Evolutionary conservation across 2,888 invertebrate species (phyloP).

Genomic region (Calliphora vomitoria): DNA sequence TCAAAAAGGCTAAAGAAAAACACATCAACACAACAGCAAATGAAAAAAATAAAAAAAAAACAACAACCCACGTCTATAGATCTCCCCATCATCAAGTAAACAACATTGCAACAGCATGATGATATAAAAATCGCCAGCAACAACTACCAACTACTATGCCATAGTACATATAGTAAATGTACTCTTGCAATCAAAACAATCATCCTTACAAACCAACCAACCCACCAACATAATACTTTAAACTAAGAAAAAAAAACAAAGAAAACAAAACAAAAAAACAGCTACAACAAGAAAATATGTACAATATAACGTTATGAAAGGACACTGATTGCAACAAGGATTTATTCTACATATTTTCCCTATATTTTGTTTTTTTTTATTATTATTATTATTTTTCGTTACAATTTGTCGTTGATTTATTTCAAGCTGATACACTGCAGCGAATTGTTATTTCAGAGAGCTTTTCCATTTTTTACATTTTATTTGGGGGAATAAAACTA

Average conservation of each 20-base stretch:
- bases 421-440: slow-evolving; percentile 13
- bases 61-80: slow-evolving; percentile 41
- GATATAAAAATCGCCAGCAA: slow-evolving; percentile 42
- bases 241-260: slow-evolving; percentile 24
- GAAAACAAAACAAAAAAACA: no score
- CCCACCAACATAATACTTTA: slow-evolving; percentile 30
- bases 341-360: slow-evolving; percentile 49
- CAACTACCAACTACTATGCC: slow-evolving; percentile 5
- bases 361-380: background rate
- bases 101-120: slow-evolving; percentile 49
- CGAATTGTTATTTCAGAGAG: background rate
- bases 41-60: background rate
- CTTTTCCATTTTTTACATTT: no score
- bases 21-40: slow-evolving; percentile 3
- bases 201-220: background rate
- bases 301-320: slow-evolving; percentile 61
- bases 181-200: slow-evolving; percentile 34
- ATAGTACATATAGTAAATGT: no score
- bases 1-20: slow-evolving; percentile 16
- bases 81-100: slow-evolving; percentile 52
- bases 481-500: background rate
- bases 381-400: slow-evolving; percentile 1
- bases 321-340: slow-evolving; percentile 73
- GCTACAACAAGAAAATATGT: slow-evolving; percentile 21
- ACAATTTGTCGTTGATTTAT: slow-evolving; percentile 49